Percentiles rank a stretch among this genome's conserved stretches.
These are phyloP conservation scores for Unio pictorum DNA, from an alignment of 2,888 invertebrate genomes.

Conservation along the genomic window DNA sequence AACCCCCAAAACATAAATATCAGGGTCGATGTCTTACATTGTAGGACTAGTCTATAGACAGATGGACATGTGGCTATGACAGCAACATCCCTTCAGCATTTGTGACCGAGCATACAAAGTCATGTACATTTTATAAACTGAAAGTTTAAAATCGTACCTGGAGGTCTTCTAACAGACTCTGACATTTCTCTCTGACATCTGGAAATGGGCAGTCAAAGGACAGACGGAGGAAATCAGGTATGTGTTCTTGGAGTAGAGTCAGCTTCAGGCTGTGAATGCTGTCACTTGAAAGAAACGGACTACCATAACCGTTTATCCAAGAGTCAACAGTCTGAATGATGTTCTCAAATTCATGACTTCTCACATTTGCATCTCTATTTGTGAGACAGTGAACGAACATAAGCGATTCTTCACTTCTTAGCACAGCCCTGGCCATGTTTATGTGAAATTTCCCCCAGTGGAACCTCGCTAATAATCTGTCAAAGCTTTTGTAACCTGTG, in stretches of 20 bases:
- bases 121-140: no score
- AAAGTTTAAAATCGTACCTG: conserved; percentile 72
- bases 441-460: no score
- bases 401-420: conserved; percentile 28
- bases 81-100: no score
- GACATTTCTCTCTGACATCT: conserved; percentile 77
- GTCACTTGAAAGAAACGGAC: conserved; percentile 30
- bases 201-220: conserved; percentile 77
- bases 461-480: no score
- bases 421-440: no score
- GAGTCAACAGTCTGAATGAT: conserved; percentile 23
- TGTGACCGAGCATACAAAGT: no score
- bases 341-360: conserved; percentile 25
- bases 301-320: conserved; percentile 44
- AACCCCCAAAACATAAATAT: no score
- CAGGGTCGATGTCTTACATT: no score
- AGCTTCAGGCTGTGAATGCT: conserved; percentile 64
- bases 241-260: conserved; percentile 74
- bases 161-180: conserved; percentile 76
- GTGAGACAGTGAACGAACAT: conserved; percentile 37
- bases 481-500: no score
- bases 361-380: conserved; percentile 17
- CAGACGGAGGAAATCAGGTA: conserved; percentile 76
- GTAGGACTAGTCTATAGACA: no score
- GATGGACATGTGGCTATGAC: no score